Evolutionary conservation across 92 coral and sea anemone species (phyloP), one percentile per base, ranked within the genome.

Genomic region (Zoanthus sansibaricus): DNA sequence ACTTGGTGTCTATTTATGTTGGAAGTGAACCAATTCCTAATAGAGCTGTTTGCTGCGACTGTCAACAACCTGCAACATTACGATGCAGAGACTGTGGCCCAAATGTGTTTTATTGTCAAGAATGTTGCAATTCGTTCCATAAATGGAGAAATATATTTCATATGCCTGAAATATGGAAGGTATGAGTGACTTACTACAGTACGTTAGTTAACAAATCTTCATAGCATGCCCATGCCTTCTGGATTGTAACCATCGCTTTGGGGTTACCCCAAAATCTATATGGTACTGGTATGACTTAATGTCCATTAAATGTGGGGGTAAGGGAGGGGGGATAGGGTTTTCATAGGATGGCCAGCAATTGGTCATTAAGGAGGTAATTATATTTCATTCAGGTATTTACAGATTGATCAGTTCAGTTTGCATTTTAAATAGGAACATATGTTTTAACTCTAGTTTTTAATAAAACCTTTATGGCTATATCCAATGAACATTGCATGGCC

Each of bases 21-120:
- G n/a, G 52, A 76, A 52, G 67, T 21, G 82, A 76, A 20, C 82
- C 82, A n/a, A 76, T 52, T 51, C 82, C 82, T 51, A 17, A n/a
- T 6, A 52, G 67, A 4, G 67, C 82, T 76, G 82, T 76, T 76
- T 76, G 82, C 10, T n/a, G 82, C 7, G 67, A 76, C 16, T 76
- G 66, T 51, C 46, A 76, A 1, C 44, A 7, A 18, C 82, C 82
- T 76, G 82, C 82, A 25, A 33, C 3, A 6, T 76, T 76, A 76
- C 9, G 82, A 21, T 76, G 82, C 82, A 51, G 68, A 17, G 67
- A 76, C 45, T 51, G 82, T 76, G 82, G 82, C 66, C 82, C 82
- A 0, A 76, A 30, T 51, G 48, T 76, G 8, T 76, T 76, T 76
- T 76, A 76, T 62, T 76, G 82, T 62, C 66, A 76, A 66, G 82